These are phyloP conservation scores for Eupithecia subumbrata DNA, from an alignment of 2,888 invertebrate genomes.

Conservation along the genomic window DNA sequence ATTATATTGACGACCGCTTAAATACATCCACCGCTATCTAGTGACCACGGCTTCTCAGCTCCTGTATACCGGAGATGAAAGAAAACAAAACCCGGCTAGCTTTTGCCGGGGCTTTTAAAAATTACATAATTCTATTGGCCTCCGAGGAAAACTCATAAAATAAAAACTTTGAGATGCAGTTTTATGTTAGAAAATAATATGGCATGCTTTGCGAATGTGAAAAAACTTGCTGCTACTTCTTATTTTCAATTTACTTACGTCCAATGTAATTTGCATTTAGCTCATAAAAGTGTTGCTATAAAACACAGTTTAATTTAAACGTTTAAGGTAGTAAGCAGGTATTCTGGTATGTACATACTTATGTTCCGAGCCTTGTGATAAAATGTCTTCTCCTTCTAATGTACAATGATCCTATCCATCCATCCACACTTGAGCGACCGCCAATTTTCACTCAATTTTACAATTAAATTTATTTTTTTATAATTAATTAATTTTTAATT, in stretches of 20 bases:
- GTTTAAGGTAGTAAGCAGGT: no score
- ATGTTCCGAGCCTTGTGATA: no score
- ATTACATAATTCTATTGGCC: constrained; percentile 19
- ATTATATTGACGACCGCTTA: neutral
- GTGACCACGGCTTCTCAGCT: neutral
- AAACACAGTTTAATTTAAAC: neutral
- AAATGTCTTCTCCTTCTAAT: no score
- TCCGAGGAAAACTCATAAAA: constrained; percentile 5
- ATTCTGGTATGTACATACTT: no score
- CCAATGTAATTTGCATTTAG: neutral
- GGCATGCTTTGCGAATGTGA: neutral
- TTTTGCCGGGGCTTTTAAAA: constrained; percentile 8
- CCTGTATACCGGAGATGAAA: constrained; percentile 20
- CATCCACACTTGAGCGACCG: no score
- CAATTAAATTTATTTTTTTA: no score
- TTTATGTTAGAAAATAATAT: neutral
- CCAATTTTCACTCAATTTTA: no score
- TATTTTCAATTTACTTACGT: neutral
- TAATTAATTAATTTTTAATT: no score
- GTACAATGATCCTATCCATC: no score
- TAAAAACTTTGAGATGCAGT: constrained; percentile 7
- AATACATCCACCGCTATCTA: neutral
- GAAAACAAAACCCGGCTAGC: constrained; percentile 20
- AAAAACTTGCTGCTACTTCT: neutral
- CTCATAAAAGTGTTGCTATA: neutral